Evolutionary conservation across 2,113 vertebrate genomes (phyloP).

Genomic region (Piaya cayana): DNA sequence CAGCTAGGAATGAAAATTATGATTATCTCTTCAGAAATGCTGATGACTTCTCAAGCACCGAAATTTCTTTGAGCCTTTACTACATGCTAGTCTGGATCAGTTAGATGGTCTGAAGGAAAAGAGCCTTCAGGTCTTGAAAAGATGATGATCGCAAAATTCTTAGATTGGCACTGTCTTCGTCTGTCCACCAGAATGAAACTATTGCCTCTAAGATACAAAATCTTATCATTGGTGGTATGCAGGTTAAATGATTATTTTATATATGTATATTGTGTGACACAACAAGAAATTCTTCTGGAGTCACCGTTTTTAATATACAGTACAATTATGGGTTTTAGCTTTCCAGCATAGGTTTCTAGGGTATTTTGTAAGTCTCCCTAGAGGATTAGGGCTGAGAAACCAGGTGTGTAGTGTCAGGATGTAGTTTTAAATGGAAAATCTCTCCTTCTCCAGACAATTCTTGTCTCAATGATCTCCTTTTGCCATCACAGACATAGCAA

Average conservation of each 20-base stretch:
- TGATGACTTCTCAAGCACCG: background rate
- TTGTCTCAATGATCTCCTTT: slow-evolving; percentile 47
- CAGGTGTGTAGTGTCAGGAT: slow-evolving; percentile 35
- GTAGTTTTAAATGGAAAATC: slow-evolving; percentile 42
- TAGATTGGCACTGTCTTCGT: background rate
- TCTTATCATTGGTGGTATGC: background rate
- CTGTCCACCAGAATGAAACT: background rate
- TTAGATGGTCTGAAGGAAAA: background rate
- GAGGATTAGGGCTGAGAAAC: background rate
- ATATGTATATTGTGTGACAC: background rate
- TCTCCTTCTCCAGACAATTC: background rate
- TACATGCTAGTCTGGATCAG: background rate
- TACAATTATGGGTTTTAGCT: slow-evolving; percentile 2
- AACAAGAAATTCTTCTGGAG: background rate
- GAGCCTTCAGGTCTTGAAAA: background rate
- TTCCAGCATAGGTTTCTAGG: slow-evolving; percentile 18
- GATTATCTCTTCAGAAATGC: background rate
- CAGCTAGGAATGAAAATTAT: background rate
- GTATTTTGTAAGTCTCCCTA: slow-evolving; percentile 22
- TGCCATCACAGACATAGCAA: slow-evolving; percentile 53
- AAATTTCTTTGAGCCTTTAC: background rate
- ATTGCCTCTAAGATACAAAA: background rate
- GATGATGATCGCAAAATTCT: background rate
- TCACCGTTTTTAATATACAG: background rate
- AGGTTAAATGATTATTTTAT: background rate